Percentiles rank a stretch among this genome's conserved stretches.
Evolutionary conservation across 2,888 invertebrate genomes (phyloP).

Genomic region (Timema cristinae): DNA sequence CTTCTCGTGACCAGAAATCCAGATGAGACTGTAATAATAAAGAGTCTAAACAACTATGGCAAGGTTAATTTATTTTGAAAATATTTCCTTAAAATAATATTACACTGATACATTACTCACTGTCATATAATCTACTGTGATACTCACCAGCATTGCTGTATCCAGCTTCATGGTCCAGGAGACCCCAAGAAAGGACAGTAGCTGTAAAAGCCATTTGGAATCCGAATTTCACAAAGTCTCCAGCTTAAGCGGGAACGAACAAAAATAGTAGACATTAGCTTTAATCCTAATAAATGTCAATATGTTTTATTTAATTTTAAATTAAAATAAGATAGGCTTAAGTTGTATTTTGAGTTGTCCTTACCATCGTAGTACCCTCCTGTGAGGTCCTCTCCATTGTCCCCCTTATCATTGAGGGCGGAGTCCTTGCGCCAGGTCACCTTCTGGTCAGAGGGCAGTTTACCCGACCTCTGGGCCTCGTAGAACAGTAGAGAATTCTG

Average conservation of each 20-base stretch:
- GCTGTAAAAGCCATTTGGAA: conserved; percentile 8
- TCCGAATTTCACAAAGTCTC: conserved; percentile 10
- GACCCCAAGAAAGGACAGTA: neutral
- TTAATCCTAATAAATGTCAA: no score
- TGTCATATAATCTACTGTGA: no score
- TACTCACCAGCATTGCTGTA: neutral
- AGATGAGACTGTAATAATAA: no score
- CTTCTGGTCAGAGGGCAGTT: conserved; percentile 30
- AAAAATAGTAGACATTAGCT: no score
- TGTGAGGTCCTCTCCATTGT: conserved; percentile 26
- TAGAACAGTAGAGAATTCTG: conserved; percentile 33
- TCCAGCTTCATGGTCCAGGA: conserved; percentile 8
- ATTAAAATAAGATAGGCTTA: no score
- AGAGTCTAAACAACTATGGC: no score
- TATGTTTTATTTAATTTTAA: no score
- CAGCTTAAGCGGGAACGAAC: neutral
- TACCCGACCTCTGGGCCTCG: conserved; percentile 35
- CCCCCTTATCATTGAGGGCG: conserved; percentile 31
- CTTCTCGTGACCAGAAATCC: no score
- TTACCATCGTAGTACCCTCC: conserved; percentile 25
- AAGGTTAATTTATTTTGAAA: no score
- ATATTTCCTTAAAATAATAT: no score
- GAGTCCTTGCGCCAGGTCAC: conserved; percentile 33
- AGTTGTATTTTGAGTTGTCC: neutral
- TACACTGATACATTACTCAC: no score